Conservation (phyloP, 2,113 vertebrate species). For the Perca schrenkii region DNA sequence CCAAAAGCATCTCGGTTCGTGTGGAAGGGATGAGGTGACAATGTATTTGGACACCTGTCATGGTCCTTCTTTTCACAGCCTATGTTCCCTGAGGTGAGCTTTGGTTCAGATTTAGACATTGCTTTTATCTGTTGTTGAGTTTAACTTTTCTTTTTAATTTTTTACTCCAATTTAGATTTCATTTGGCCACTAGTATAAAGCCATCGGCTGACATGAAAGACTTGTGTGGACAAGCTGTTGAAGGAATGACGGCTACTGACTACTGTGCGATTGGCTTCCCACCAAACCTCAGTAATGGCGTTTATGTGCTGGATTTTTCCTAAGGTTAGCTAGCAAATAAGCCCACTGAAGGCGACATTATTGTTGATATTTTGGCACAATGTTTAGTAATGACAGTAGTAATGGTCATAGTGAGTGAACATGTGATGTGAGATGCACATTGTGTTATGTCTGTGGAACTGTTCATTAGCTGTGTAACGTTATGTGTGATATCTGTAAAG, state of each 20-base stretch:
- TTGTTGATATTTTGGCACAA: too few relatives aligned
- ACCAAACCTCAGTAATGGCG: not conserved
- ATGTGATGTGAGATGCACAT: too few relatives aligned
- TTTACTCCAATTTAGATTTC: not conserved
- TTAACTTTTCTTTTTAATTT: not conserved
- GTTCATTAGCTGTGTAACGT: too few relatives aligned
- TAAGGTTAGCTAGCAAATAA: too few relatives aligned
- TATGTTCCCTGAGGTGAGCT: not conserved
- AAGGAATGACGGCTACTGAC: not conserved
- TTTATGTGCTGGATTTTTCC: too few relatives aligned
- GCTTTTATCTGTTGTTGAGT: constrained; percentile 2
- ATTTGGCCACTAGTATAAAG: not conserved
- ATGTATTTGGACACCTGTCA: constrained; percentile 10
- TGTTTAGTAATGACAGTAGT: too few relatives aligned
- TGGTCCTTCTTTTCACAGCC: not conserved
- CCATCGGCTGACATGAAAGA: constrained; percentile 5
- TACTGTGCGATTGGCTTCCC: not conserved
- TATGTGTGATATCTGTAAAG: too few relatives aligned
- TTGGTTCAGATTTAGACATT: not conserved
- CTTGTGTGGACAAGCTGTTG: not conserved
- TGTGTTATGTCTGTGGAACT: too few relatives aligned
- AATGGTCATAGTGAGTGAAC: too few relatives aligned
- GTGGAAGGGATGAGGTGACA: constrained; percentile 1
- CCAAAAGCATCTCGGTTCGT: not conserved
- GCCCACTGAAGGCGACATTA: too few relatives aligned